These are phyloP conservation scores for Panopea generosa DNA, from an alignment of 2,888 invertebrate species.

Conservation along the genomic window DNA sequence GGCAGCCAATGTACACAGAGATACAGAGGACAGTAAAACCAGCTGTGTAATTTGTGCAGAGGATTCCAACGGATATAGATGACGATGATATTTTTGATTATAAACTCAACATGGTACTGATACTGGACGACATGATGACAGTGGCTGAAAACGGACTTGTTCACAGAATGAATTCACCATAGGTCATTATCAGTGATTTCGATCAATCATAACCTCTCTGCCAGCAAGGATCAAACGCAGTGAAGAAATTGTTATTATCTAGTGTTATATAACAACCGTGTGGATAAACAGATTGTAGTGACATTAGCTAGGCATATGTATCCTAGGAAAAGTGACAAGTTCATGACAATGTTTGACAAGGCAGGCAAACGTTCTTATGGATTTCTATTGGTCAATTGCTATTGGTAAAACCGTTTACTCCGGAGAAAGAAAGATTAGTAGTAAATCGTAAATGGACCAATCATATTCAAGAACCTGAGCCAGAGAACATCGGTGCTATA, in stretches of 20 bases:
- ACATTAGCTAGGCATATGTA: constrained; percentile 57
- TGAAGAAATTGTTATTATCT: constrained; percentile 59
- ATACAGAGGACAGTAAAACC: constrained; percentile 26
- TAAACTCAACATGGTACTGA: constrained; percentile 33
- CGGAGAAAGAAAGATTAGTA: constrained; percentile 17
- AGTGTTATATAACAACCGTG: constrained; percentile 50
- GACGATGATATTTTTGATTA: constrained; percentile 38
- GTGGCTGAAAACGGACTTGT: constrained; percentile 29
- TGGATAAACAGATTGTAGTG: constrained; percentile 45
- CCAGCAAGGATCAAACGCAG: constrained; percentile 51
- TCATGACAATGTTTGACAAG: constrained; percentile 28
- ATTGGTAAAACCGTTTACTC: constrained; percentile 19
- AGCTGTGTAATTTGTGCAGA: constrained; percentile 43
- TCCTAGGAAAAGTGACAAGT: constrained; percentile 25
- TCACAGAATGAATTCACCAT: constrained; percentile 37
- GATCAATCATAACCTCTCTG: constrained; percentile 50
- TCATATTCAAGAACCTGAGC: not conserved
- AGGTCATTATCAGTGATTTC: constrained; percentile 38
- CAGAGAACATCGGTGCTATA: no score
- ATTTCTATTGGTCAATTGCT: constrained; percentile 21
- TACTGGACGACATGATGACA: constrained; percentile 37
- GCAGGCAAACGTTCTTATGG: constrained; percentile 25
- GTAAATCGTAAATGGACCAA: not conserved
- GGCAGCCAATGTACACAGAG: constrained; percentile 36
- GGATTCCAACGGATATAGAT: constrained; percentile 34